Conservation (phyloP, 2,113 vertebrate species). For the Promerops cafer region DNA sequence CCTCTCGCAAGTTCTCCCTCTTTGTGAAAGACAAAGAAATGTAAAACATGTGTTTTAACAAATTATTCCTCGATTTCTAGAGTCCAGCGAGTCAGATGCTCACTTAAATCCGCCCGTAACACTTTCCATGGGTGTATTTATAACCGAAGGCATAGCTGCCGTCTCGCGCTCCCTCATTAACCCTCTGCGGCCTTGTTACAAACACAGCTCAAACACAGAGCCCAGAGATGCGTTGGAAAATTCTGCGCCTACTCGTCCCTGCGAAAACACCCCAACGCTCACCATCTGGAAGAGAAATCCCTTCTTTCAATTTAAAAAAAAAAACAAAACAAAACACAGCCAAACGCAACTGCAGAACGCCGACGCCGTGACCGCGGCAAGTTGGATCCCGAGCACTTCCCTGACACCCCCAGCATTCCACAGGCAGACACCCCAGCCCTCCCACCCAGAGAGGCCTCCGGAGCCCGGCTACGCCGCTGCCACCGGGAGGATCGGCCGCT, state of each 20-base stretch:
- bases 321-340: not conserved
- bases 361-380: fast-evolving
- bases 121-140: constrained; percentile 41
- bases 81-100: not conserved
- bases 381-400: fast-evolving
- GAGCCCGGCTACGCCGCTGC: not conserved
- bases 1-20: not conserved
- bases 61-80: not conserved
- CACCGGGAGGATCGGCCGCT: not conserved
- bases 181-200: not conserved
- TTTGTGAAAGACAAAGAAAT: constrained; percentile 18
- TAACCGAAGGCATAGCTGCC: not conserved
- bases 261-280: not conserved
- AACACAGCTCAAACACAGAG: not conserved
- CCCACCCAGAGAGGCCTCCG: not conserved
- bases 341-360: not conserved
- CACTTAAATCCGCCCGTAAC: not conserved
- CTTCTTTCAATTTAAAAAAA: not conserved
- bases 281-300: not conserved
- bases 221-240: fast-evolving
- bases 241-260: not conserved
- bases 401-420: not conserved
- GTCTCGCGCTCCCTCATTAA: not conserved
- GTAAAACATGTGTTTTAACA: constrained; percentile 23
- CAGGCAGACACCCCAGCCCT: not conserved